These are phyloP conservation scores for Onychostruthus taczanowskii DNA, from an alignment of 2,113 vertebrate species.

Conservation along the genomic window DNA sequence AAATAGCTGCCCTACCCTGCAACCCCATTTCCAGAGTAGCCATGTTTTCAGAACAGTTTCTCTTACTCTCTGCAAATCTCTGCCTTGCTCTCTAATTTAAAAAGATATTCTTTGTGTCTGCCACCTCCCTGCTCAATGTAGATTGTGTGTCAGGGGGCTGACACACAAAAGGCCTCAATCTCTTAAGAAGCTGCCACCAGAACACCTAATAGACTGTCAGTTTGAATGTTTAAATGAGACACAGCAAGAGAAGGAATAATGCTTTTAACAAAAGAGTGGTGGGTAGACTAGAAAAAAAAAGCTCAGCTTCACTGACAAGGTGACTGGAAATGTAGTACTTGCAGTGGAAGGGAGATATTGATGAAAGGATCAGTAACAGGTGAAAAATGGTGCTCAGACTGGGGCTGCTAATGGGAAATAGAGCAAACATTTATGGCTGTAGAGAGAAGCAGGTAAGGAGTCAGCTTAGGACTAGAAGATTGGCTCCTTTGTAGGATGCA, in stretches of 20 bases:
- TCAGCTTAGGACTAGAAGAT: neutral
- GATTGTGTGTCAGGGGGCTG: constrained; percentile 48
- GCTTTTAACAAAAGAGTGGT: constrained; percentile 17
- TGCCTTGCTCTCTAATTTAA: neutral
- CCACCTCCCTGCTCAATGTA: constrained; percentile 30
- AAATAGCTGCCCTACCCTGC: neutral
- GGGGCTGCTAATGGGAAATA: neutral
- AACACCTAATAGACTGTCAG: constrained; percentile 61
- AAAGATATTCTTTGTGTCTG: constrained; percentile 20
- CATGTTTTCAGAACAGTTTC: neutral
- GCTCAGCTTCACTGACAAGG: neutral
- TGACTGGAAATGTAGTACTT: neutral
- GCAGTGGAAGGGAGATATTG: neutral
- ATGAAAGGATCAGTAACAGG: neutral
- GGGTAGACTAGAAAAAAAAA: neutral
- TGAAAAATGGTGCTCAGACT: neutral
- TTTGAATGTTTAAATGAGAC: constrained; percentile 47
- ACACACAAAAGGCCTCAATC: constrained; percentile 47
- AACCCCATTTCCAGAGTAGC: neutral
- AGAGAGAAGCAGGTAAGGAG: neutral
- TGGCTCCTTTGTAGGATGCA: neutral
- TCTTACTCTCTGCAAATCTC: neutral
- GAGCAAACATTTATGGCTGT: neutral
- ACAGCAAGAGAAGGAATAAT: neutral
- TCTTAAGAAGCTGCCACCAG: constrained; percentile 49